Percentiles rank a stretch among this genome's conserved stretches.
Evolutionary conservation across 2,888 invertebrate species (phyloP).

Genomic region (Limnephilus auricula): DNA sequence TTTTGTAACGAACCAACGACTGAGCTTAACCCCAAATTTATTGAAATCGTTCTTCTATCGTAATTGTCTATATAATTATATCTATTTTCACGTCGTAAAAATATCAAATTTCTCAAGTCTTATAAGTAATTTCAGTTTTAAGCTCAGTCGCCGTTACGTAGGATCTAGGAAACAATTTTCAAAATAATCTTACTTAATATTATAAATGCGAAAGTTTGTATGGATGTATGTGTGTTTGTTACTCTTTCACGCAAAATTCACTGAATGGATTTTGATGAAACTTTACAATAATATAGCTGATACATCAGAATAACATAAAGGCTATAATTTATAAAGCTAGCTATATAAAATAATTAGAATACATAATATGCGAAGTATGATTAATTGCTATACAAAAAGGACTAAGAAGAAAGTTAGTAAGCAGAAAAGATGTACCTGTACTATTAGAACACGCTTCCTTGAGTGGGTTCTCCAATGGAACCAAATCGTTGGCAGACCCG

Average conservation of each 20-base stretch:
- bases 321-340: too few species aligned
- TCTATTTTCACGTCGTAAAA: too few species aligned
- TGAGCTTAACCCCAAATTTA: not conserved
- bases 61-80: not conserved
- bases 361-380: not conserved
- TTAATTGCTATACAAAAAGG: not conserved
- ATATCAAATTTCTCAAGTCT: too few species aligned
- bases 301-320: too few species aligned
- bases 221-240: too few species aligned
- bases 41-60: not conserved
- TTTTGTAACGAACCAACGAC: not conserved
- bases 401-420: conserved; percentile 24
- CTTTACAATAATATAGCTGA: too few species aligned
- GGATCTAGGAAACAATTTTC: not conserved
- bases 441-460: conserved; percentile 51
- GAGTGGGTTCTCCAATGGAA: conserved; percentile 67
- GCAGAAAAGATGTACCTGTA: conserved; percentile 59
- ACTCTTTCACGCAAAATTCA: too few species aligned
- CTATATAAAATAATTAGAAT: not conserved
- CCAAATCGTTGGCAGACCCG: conserved; percentile 76
- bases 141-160: not conserved
- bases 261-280: too few species aligned
- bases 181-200: too few species aligned
- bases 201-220: too few species aligned
- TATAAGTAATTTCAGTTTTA: not conserved